Base-by-base conservation (phyloP, 2,797 vertebrate species). In the Enteromius anoplus region DNA sequence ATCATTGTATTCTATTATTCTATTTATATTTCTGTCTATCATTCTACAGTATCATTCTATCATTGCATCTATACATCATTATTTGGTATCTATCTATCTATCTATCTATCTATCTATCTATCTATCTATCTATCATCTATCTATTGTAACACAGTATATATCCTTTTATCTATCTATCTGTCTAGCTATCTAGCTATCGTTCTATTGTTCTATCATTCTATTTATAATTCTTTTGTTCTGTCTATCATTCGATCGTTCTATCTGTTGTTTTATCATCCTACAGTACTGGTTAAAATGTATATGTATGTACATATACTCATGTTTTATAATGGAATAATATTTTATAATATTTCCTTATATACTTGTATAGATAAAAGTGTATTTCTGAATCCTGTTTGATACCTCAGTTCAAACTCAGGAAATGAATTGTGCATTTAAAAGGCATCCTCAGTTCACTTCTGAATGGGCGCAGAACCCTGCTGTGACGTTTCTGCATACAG, bases 401-500 rank as follows among this genome's bases (percentile, higher is more conserved):
- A 21, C 23, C 51, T 29, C 26, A 26, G 60, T 42, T 11, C 53
- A 32, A 45, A 65, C 19, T 49, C 23, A 64, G 23, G 40, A 62
- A 8, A 0, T 65, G 14, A 78, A 8, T 19, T 64, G 37, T 10
- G 15, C 6, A 40, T 51, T 23, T 58, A 75, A 75, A 58, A 75
- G 72, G 32, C 42, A 34, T 64, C 65, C 58, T 78, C 40, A 32
- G 23, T 64, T 77, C 7, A 62, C 29, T 26, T 76, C 53, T 76
- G 23, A 45, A 45, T 10, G 29, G 29, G 23, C 14, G 5, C 60
- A 65, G 42, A 49, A 78, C 19, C 60, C 9, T 40, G 58, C 47
- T 53, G 65, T 75, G 60, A 79, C 1, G 34, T 47, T 68, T 65
- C 58, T 83, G 78, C 76, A 34, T 32, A 47, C 78, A 81, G 34